Conservation (phyloP, 2,113 vertebrate genomes). For the Phainopepla nitens region DNA sequence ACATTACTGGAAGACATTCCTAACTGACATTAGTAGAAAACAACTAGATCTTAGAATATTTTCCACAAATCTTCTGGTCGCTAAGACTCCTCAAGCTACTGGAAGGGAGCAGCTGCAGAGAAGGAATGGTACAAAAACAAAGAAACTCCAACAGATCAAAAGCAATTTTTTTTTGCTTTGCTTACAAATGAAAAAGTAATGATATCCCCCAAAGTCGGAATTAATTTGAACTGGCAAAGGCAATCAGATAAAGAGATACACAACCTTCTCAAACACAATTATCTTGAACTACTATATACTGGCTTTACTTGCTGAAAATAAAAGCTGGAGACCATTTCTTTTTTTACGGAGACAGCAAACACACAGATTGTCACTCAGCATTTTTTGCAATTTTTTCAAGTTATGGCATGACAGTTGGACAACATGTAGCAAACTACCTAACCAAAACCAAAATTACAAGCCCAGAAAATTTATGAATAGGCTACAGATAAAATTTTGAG, state of each 20-base stretch:
- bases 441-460: not conserved
- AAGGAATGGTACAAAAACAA: slow-evolving; percentile 50
- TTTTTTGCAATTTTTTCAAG: not conserved
- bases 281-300: not conserved
- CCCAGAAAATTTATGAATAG: not conserved
- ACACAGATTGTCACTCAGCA: not conserved
- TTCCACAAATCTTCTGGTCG: slow-evolving; percentile 41
- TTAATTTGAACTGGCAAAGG: not conserved
- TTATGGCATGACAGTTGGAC: accelerated
- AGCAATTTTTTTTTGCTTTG: not conserved
- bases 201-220: not conserved
- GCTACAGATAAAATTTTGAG: not conserved
- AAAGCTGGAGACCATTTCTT: not conserved
- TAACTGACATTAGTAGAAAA: slow-evolving; percentile 21
- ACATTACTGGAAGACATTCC: slow-evolving; percentile 8
- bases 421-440: not conserved
- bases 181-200: not conserved
- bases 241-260: not conserved
- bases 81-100: slow-evolving; percentile 17
- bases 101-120: slow-evolving; percentile 60
- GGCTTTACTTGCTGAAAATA: not conserved
- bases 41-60: slow-evolving; percentile 34
- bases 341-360: not conserved
- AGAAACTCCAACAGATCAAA: slow-evolving; percentile 22
- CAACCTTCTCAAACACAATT: not conserved